These are phyloP conservation scores for Ciconia nigra DNA, from an alignment of 2,797 vertebrate genomes.

Conservation along the genomic window DNA sequence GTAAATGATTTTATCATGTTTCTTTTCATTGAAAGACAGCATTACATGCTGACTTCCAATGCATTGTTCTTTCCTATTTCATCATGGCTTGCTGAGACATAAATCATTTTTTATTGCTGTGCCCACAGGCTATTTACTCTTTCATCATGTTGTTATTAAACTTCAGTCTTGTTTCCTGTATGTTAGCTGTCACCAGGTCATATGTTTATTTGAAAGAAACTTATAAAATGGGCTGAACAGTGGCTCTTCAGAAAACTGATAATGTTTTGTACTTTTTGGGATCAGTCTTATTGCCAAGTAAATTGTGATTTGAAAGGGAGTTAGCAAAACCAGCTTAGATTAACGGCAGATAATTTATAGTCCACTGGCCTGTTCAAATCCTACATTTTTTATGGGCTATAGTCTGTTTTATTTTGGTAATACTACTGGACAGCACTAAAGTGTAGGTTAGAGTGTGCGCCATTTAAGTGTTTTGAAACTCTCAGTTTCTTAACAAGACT, in stretches of 20 bases:
- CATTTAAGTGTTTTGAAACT: neutral
- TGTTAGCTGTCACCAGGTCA: neutral
- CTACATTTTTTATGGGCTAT: neutral
- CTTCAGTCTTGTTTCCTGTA: neutral
- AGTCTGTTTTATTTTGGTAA: neutral
- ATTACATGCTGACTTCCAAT: neutral
- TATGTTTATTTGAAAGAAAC: slow-evolving; percentile 2
- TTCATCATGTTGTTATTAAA: slow-evolving; percentile 41
- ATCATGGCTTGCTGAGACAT: neutral
- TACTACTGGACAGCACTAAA: neutral
- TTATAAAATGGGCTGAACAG: neutral
- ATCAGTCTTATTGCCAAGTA: neutral
- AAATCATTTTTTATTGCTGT: slow-evolving; percentile 49
- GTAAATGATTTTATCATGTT: neutral
- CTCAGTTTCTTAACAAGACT: neutral
- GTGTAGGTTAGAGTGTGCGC: neutral
- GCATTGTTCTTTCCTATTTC: slow-evolving; percentile 23
- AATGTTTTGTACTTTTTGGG: neutral
- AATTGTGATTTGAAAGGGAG: neutral
- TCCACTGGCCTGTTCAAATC: neutral
- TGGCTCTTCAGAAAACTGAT: neutral
- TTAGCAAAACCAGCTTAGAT: neutral
- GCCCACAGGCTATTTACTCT: slow-evolving; percentile 28
- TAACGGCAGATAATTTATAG: neutral
- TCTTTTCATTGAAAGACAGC: neutral